These are phyloP conservation scores for Tokudaia muenninki DNA, from an alignment of 2,797 vertebrate genomes.

Conservation along the genomic window DNA sequence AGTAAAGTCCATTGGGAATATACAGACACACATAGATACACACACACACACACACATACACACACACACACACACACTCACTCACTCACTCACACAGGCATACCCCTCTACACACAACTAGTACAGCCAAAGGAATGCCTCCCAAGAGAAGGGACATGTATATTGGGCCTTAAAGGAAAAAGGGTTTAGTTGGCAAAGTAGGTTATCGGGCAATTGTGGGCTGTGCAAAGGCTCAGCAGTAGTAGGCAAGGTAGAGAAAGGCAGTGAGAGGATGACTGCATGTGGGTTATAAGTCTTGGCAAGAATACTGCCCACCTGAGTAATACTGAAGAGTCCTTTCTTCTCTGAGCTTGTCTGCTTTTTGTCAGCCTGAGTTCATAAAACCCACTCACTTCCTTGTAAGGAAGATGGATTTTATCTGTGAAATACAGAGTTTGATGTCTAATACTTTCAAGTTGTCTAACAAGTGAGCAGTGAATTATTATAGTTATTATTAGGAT, in stretches of 20 bases:
- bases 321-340: neutral
- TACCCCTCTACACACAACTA: neutral
- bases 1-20: neutral
- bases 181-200: neutral
- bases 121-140: neutral
- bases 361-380: neutral
- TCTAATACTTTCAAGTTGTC: neutral
- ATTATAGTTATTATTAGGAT: neutral
- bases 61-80: neutral
- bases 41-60: neutral
- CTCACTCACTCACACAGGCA: neutral
- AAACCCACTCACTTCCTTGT: neutral
- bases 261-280: neutral
- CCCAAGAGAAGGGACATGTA: neutral
- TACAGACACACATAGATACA: neutral
- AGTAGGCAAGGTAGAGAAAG: neutral
- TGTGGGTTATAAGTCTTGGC: neutral
- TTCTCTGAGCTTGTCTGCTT: neutral
- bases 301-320: neutral
- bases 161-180: neutral
- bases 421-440: neutral
- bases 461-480: neutral
- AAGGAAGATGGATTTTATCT: neutral
- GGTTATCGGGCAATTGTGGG: neutral
- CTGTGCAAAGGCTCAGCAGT: neutral